Evolutionary conservation across 2,113 vertebrate species (phyloP).

Genomic region (Marmota monax): DNA sequence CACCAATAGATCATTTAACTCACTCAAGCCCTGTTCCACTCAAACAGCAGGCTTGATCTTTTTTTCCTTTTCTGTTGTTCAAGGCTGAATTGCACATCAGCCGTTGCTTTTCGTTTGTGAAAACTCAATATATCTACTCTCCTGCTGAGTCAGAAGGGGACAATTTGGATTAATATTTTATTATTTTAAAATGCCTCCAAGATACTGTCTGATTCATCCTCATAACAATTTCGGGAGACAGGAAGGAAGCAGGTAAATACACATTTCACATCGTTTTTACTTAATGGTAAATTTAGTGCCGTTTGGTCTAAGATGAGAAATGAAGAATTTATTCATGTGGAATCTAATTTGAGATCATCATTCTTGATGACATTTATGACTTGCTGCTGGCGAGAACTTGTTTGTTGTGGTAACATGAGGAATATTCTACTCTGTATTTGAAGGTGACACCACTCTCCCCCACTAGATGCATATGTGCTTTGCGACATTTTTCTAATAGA

Average conservation of each 20-base stretch:
- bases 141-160: slow-evolving; percentile 48
- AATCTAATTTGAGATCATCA: slow-evolving; percentile 72
- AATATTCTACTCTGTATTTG: slow-evolving; percentile 29
- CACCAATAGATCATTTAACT: background rate
- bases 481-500: slow-evolving; percentile 27
- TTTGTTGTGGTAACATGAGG: slow-evolving; percentile 57
- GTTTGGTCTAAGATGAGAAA: slow-evolving; percentile 73
- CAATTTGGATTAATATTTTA: slow-evolving; percentile 77
- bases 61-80: slow-evolving; percentile 24
- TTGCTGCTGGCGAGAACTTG: slow-evolving; percentile 72
- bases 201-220: slow-evolving; percentile 63
- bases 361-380: slow-evolving; percentile 74
- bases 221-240: slow-evolving; percentile 56
- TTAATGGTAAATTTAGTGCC: slow-evolving; percentile 74
- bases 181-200: slow-evolving; percentile 70
- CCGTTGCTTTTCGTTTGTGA: slow-evolving; percentile 7
- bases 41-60: background rate
- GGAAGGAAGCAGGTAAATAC: slow-evolving; percentile 72
- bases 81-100: background rate
- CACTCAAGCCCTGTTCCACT: background rate
- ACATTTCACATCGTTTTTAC: slow-evolving; percentile 58
- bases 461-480: background rate
- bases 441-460: slow-evolving; percentile 57
- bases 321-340: slow-evolving; percentile 73
- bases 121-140: slow-evolving; percentile 54